Base-by-base conservation (phyloP, 2,113 vertebrate genomes). In the Chaetodon trifascialis region DNA sequence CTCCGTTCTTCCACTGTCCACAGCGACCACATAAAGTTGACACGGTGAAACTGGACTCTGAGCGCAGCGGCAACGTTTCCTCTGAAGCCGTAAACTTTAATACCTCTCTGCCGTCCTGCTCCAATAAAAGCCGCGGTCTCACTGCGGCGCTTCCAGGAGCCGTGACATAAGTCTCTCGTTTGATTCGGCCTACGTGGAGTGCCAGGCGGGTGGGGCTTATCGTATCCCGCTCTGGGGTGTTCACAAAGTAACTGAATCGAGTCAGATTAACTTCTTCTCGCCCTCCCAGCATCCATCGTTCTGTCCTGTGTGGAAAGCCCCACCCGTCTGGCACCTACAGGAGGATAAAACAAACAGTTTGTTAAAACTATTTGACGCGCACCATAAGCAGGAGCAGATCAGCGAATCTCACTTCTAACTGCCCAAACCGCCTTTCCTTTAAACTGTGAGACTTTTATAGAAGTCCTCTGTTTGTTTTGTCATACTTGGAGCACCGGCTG, bases 21-120 rank as follows among this genome's bases (percentile, higher is more conserved):
- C 72, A 40, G 79, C 47, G 40, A 79, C 25, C 80, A 68, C 60
- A 76, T 86, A 64, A 85, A 77, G 71, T 63, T 81, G 25, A 73
- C 79, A 36, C 73, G 19, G 0, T 85, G 86, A 83, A 88, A 82
- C 75, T 23, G 1, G 58, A 86, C 21, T 54, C 74, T 16, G 23
- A 54, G 49, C 76, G 38, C 51, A 16, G 66, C 64, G 51, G 76
- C 4, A 72, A 66, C 77, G 34, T 80, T 79, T 87, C 76, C 83
- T 84, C 85, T 82, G 46, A 87, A 82, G 88, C 4, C 60, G 75
- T 81, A 86, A 86, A 84, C 54, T 86, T 88, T 74, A 87, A 80
- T 17, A 34, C 79, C 77, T 40, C 83, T 62, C 7, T 40, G 71
- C 63, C 83, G 67, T 70, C 79, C 76, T 12, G 0, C 65, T 30